phyloP scores from a whole-genome alignment of 1,140 invertebrate genomes.

The Papilio machaon region DNA sequence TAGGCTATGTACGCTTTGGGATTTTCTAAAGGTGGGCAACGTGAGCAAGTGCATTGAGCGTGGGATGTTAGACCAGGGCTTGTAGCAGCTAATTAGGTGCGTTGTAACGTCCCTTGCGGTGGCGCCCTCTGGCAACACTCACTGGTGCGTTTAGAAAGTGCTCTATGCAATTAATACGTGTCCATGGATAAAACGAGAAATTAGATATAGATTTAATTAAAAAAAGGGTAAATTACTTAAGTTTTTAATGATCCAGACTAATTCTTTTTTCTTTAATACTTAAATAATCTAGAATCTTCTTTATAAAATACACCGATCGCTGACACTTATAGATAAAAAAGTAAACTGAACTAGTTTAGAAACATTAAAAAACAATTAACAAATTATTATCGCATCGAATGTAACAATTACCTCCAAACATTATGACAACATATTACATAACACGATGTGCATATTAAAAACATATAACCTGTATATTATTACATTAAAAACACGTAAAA shows the following conservation, averaged over 20 bases:
- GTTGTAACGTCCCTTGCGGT: not conserved
- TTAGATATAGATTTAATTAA: not conserved
- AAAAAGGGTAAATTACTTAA: not conserved
- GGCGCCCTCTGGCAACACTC: conserved; percentile 1
- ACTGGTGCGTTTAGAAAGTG: not conserved
- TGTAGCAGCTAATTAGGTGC: conserved; percentile 10
- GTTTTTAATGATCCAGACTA: not conserved
- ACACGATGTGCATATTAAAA: conserved; percentile 1
- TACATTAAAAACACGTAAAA: not conserved
- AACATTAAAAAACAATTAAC: conserved; percentile 2
- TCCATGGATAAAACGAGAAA: not conserved
- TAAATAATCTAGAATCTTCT: no score
- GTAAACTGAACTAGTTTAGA: not conserved
- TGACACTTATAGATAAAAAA: not conserved
- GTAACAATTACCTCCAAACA: not conserved
- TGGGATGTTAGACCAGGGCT: not conserved
- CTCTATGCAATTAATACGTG: not conserved
- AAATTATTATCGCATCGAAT: not conserved
- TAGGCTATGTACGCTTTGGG: not conserved
- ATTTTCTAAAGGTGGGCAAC: not conserved
- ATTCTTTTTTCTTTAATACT: no score
- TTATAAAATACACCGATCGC: not conserved
- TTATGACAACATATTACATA: not conserved
- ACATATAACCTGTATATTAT: not conserved
- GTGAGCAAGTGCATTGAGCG: not conserved